Base-by-base conservation (phyloP, 2,797 vertebrate species). In the Iguana delicatissima region DNA sequence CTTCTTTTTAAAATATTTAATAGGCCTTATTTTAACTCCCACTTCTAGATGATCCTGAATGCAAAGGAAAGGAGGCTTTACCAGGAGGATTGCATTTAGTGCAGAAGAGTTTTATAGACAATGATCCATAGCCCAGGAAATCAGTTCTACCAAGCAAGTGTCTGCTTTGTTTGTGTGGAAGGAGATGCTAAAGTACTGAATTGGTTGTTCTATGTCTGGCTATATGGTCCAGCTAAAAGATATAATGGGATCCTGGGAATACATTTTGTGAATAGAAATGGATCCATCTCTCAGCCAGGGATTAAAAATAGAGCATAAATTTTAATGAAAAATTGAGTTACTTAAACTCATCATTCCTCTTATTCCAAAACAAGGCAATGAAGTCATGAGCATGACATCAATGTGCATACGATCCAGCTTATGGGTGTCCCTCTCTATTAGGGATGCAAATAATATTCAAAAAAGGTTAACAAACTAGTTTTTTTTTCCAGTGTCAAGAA, bases 41-140 rank as follows among this genome's bases (percentile, higher is more conserved):
- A 46, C 42, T 46, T 46, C 42, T 0, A 1, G 13, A 4, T 4
- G 42, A 50, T 72, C 35, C 16, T 0, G 2, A 1, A 52, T 12
- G 14, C 57, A 55, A 46, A 82, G 62, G 80, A 52, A 79, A 20
- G 26, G 16, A 13, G 4, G 35, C 38, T 26, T 29, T n/a, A 24
- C 10, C 22, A 1, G 10, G 32, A 20, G 26, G 6, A 52, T 80
- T 10, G 42, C 9, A 35, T 29, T 0, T 6, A 77, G 22, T 62
- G 59, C 16, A 38, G 7, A 46, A 9, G 20, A 79, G 42, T 55
- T 62, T 76, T 79, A 79, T 32, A 22, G 18, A 2, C 29, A 22
- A 85, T 64, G 24, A 67, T 4, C 57, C 42, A 16, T 26, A 67
- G 59, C 24, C n/a, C 20, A 16, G 35, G 57, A 12, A 42, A 72